phyloP scores from a whole-genome alignment of 2,113 vertebrate genomes.

The Myanophis thanlyinensis region DNA sequence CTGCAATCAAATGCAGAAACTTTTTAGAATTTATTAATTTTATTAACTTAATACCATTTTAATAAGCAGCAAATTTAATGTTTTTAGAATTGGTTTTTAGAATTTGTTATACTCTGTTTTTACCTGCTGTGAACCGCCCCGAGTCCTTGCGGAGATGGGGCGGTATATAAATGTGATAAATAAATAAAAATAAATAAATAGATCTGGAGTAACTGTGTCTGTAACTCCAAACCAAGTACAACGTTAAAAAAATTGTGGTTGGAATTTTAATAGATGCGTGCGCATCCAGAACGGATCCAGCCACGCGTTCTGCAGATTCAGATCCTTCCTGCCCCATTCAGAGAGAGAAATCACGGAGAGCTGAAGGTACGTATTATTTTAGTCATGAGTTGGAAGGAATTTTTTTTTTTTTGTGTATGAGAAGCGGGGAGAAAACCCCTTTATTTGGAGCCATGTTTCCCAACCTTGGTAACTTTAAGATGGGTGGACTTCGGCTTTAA shows the following conservation, averaged over 20 bases:
- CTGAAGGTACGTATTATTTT: conserved; percentile 37
- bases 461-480: not conserved
- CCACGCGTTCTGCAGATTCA: not conserved
- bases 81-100: too few species aligned
- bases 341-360: not conserved
- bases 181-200: too few species aligned
- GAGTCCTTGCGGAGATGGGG: too few species aligned
- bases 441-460: not conserved
- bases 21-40: too few species aligned
- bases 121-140: too few species aligned
- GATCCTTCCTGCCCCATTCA: not conserved
- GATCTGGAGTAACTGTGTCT: too few species aligned
- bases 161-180: too few species aligned
- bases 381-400: not conserved
- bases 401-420: not conserved
- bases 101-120: too few species aligned
- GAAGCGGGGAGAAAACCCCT: not conserved
- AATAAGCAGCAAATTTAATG: too few species aligned
- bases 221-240: not conserved
- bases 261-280: conserved; percentile 45
- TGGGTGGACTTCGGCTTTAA: too few species aligned
- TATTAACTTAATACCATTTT: too few species aligned
- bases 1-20: too few species aligned
- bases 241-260: not conserved
- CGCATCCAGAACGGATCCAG: not conserved